Percentiles rank a stretch among this genome's conserved stretches.
phyloP scores from a whole-genome alignment of 2,888 invertebrate species.

The Dilophus febrilis region DNA sequence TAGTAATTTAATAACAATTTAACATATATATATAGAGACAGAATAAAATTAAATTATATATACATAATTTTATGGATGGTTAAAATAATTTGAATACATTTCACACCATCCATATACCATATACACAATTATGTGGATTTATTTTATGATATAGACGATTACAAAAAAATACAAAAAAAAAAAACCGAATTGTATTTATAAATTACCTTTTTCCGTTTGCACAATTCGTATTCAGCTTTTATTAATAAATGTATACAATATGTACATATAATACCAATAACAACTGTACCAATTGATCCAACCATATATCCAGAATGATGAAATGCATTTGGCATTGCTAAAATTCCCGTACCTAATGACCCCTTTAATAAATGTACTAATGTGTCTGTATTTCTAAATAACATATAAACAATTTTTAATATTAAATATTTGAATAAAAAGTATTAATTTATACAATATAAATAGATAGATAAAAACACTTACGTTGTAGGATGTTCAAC shows the following conservation, averaged over 20 bases:
- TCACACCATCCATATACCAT: no score
- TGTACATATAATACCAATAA: conserved; percentile 78
- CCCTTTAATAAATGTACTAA: conserved; percentile 83
- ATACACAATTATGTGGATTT: no score
- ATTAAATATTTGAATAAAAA: no score
- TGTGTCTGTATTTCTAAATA: conserved; percentile 62
- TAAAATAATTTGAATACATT: no score
- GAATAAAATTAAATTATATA: no score
- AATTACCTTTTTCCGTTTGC: conserved; percentile 29
- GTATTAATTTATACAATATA: neutral
- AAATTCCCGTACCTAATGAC: conserved; percentile 81
- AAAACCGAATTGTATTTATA: no score
- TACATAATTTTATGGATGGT: no score
- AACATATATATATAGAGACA: no score
- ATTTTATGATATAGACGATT: no score
- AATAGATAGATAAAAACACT: conserved; percentile 21
- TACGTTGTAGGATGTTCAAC: conserved; percentile 55
- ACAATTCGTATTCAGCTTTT: conserved; percentile 38
- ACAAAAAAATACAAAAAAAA: no score
- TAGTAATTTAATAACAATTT: no score
- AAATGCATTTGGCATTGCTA: conserved; percentile 65
- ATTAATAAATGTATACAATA: conserved; percentile 85
- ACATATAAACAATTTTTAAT: no score
- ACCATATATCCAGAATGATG: conserved; percentile 43
- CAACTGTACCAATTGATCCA: conserved; percentile 60